phyloP scores from a whole-genome alignment of 2,888 invertebrate species.

The Endomychus coccineus region DNA sequence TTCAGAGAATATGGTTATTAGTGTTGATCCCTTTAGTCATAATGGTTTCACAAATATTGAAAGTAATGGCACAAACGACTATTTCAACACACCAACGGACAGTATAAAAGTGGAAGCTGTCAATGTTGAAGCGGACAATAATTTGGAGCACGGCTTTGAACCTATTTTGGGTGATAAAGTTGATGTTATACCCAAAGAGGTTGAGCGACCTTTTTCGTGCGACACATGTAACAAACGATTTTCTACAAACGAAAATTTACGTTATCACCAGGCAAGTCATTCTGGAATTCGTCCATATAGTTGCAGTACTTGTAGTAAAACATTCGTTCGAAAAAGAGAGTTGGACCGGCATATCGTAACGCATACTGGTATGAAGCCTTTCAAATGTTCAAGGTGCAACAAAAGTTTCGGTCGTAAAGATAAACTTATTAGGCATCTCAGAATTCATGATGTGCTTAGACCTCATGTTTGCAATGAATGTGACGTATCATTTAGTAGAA shows the following conservation, averaged over 20 bases:
- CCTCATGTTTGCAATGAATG: slow-evolving; percentile 54
- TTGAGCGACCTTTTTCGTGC: slow-evolving; percentile 27
- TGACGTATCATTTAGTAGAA: slow-evolving; percentile 52
- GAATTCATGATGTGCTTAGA: slow-evolving; percentile 52
- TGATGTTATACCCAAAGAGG: slow-evolving; percentile 15
- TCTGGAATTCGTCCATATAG: slow-evolving; percentile 47
- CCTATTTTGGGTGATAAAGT: slow-evolving; percentile 36
- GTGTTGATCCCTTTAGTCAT: slow-evolving; percentile 53
- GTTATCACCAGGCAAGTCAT: slow-evolving; percentile 29
- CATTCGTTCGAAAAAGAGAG: slow-evolving; percentile 62
- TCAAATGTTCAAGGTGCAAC: slow-evolving; percentile 59
- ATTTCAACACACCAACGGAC: not conserved
- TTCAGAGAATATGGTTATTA: slow-evolving; percentile 52
- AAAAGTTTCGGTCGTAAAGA: slow-evolving; percentile 63
- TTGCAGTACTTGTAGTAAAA: slow-evolving; percentile 60
- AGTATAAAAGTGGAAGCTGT: not conserved
- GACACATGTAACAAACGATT: slow-evolving; percentile 35
- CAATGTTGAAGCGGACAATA: too few species aligned
- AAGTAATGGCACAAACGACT: not conserved
- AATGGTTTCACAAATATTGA: slow-evolving; percentile 31
- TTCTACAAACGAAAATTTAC: slow-evolving; percentile 29
- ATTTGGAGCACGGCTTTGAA: slow-evolving; percentile 31
- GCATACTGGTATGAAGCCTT: slow-evolving; percentile 61
- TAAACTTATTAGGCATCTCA: slow-evolving; percentile 59
- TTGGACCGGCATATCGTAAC: slow-evolving; percentile 60